Evolutionary conservation across 2,888 invertebrate genomes (phyloP).

Genomic region (Tortricodes alternella): DNA sequence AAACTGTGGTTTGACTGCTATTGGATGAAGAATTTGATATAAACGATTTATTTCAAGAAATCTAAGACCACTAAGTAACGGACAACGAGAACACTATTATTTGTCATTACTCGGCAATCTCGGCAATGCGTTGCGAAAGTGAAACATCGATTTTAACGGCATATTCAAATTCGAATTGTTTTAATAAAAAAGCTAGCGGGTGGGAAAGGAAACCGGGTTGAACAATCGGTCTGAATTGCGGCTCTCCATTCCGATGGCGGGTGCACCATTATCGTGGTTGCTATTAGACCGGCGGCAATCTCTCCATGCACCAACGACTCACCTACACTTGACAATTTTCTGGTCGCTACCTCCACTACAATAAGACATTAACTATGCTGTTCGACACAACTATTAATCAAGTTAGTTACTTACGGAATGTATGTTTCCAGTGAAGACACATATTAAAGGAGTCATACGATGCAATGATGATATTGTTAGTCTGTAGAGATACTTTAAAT

Average conservation of each 20-base stretch:
- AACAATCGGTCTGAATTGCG: conserved; percentile 57
- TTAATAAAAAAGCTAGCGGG: conserved; percentile 42
- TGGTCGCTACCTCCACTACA: conserved; percentile 26
- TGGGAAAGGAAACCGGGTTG: conserved; percentile 60
- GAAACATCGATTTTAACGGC: conserved; percentile 40
- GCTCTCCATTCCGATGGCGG: conserved; percentile 56
- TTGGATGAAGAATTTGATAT: conserved; percentile 15
- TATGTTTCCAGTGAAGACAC: conserved; percentile 17
- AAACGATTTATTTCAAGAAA: conserved; percentile 22
- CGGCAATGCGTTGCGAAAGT: conserved; percentile 47
- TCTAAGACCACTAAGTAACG: conserved; percentile 12
- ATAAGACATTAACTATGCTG: background rate
- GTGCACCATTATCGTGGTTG: conserved; percentile 49
- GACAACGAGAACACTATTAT: conserved; percentile 13
- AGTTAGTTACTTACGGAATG: conserved; percentile 13
- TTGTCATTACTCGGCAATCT: conserved; percentile 23
- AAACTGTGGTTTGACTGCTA: conserved; percentile 25
- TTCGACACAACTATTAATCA: conserved; percentile 11
- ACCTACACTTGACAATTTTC: conserved; percentile 31
- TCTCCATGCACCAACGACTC: conserved; percentile 36
- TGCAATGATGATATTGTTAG: conserved; percentile 22
- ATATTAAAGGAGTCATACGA: conserved; percentile 23
- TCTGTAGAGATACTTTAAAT: conserved; percentile 23
- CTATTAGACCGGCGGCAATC: conserved; percentile 41
- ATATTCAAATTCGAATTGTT: conserved; percentile 33